Percentiles rank a stretch among this genome's conserved stretches.
Conservation (phyloP, 2,888 invertebrate genomes). For the Odontocolon sp. region DNA sequence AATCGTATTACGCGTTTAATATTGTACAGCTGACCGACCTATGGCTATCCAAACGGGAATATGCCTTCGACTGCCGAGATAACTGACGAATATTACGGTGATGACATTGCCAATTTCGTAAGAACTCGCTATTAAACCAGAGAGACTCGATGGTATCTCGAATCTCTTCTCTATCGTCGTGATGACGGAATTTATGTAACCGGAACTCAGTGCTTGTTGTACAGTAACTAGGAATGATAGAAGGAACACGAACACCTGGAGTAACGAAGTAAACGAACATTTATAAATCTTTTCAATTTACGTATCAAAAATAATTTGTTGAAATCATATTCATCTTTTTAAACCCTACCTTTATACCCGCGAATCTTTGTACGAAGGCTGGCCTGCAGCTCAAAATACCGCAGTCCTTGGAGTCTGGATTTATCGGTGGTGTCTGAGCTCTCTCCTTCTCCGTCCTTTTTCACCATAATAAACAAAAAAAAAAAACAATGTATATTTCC, state of each 20-base stretch:
- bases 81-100: conserved; percentile 97
- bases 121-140: conserved; percentile 95
- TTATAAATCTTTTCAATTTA: not conserved
- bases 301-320: no score
- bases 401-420: conserved; percentile 89
- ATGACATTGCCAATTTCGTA: conserved; percentile 98
- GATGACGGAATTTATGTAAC: conserved; percentile 97
- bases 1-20: not conserved
- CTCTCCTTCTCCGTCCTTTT: conserved; percentile 78
- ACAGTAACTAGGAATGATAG: conserved; percentile 94
- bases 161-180: conserved; percentile 98
- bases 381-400: conserved; percentile 94
- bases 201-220: conserved; percentile 94
- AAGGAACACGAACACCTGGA: conserved; percentile 93
- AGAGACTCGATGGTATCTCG: conserved; percentile 96
- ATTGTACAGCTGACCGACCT: conserved; percentile 82
- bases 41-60: conserved; percentile 98
- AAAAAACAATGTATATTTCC: not conserved
- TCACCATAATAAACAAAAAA: conserved; percentile 23
- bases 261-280: no score
- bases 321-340: no score
- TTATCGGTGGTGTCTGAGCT: conserved; percentile 77
- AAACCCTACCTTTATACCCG: conserved; percentile 90
- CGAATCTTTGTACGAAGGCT: conserved; percentile 91
- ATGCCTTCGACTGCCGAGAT: conserved; percentile 94